Conservation (phyloP, 2,113 vertebrate genomes). For the Erythrolamprus reginae region DNA sequence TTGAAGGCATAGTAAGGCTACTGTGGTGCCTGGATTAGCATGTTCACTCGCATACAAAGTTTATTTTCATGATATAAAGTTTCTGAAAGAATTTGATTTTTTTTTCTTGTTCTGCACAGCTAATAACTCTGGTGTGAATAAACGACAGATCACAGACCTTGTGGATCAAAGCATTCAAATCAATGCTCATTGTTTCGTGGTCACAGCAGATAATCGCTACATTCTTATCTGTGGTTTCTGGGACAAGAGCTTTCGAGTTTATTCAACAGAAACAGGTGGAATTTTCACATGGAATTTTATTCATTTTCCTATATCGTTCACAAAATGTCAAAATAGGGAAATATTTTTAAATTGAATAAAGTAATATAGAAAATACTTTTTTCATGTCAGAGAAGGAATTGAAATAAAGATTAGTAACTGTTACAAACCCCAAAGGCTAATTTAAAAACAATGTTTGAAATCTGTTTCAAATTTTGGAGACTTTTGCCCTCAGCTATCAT, state of each 20-base stretch:
- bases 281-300: background rate
- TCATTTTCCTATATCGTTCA: background rate
- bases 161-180: conserved; percentile 99
- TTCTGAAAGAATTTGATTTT: conserved; percentile 34
- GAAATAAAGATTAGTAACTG: background rate
- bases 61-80: conserved; percentile 51
- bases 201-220: conserved; percentile 98
- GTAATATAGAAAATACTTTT: background rate
- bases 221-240: conserved; percentile 98
- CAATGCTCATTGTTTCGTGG: conserved; percentile 96
- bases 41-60: conserved; percentile 52
- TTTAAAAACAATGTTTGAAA: background rate
- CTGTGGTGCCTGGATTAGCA: background rate
- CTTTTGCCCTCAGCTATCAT: background rate
- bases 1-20: background rate
- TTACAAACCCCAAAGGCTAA: background rate
- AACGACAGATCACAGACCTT: conserved; percentile 97
- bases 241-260: conserved; percentile 98
- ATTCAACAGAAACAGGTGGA: conserved; percentile 96
- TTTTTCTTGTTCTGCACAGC: conserved; percentile 67
- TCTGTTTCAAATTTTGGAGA: background rate
- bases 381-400: background rate
- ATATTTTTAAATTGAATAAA: background rate
- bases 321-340: background rate
- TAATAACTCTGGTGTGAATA: conserved; percentile 90